Evolutionary conservation across 2,888 invertebrate genomes (phyloP).

Genomic region (Cosmia pyralina): DNA sequence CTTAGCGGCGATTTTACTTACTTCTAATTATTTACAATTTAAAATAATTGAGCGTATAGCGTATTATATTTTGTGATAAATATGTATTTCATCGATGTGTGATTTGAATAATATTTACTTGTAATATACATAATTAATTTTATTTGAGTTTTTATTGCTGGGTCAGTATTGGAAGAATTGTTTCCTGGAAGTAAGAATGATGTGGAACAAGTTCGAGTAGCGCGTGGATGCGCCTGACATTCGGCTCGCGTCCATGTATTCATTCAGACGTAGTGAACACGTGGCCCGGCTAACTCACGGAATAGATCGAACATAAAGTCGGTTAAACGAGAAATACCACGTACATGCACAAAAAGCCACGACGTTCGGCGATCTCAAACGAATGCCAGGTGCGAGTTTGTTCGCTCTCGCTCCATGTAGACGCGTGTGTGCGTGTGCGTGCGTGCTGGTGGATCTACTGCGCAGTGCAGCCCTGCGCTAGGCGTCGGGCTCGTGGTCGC

Average conservation of each 20-base stretch:
- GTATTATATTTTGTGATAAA: conserved; percentile 18
- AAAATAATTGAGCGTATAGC: conserved; percentile 62
- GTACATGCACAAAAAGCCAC: not conserved
- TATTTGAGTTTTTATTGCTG: not conserved
- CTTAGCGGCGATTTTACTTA: conserved; percentile 16
- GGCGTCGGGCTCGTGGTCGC: conserved; percentile 57
- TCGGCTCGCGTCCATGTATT: not conserved
- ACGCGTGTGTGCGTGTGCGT: not conserved
- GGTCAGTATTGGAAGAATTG: not conserved
- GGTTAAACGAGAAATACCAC: not conserved
- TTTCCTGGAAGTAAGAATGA: not conserved
- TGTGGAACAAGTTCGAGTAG: not conserved
- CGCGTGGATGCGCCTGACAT: not conserved
- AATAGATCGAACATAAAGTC: not conserved
- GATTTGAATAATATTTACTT: not conserved
- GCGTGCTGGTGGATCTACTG: no score
- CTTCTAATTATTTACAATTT: conserved; percentile 49
- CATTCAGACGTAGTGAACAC: not conserved
- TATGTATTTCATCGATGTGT: not conserved
- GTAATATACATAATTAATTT: not conserved
- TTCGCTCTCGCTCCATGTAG: not conserved
- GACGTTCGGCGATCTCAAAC: not conserved
- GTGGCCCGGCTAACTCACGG: not conserved
- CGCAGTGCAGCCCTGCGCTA: conserved; percentile 33
- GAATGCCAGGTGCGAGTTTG: not conserved